Evolutionary conservation across 2,113 vertebrate species (phyloP), one percentile per base, ranked within the genome.

Genomic region (Lutjanus erythropterus): DNA sequence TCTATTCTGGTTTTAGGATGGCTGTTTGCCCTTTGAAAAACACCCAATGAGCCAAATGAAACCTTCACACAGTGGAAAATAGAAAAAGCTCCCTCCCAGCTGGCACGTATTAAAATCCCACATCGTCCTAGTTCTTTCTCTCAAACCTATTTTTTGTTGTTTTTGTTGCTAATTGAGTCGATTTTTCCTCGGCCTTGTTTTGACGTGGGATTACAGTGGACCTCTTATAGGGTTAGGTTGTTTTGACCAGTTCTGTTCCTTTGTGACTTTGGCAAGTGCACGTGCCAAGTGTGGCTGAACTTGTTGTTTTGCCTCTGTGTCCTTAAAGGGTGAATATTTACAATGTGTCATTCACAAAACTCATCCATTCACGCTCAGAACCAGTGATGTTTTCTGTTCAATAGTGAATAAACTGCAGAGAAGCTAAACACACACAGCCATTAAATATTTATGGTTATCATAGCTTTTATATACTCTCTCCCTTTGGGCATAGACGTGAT

Each of bases 41-140:
- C 58, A 79, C 42, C 52, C 39, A 29, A 29, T 31, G 61, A 75
- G 58, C 75, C 71, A 71, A 71, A 80, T 60, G 49, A 85, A 75
- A 46, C 74, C 62, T 79, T 86, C 33, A 74, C 65, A 37, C 64
- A 68, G 66, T 68, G 76, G 74, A 86, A 83, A 85, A 84, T 58
- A 44, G 41, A 44, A 64, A 84, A 70, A 75, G 25, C 41, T 73
- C 19, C 21, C 65, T 82, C 33, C 39, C 75, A 83, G 64, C 68
- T 84, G 86, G 81, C 72, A 77, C 25, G 37, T 47, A 50, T 80
- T 71, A 71, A 80, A 85, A 86, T 82, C 74, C 86, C 78, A 80
- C 71, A 70, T 56, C 23, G 50, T 61, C 81, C 74, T 21, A 65
- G 46, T 86, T 75, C 53, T 83, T 82, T 52, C 37, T 75, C 19